These are phyloP conservation scores for Leptobrachium leishanense DNA, from an alignment of 2,113 vertebrate genomes.

Conservation along the genomic window DNA sequence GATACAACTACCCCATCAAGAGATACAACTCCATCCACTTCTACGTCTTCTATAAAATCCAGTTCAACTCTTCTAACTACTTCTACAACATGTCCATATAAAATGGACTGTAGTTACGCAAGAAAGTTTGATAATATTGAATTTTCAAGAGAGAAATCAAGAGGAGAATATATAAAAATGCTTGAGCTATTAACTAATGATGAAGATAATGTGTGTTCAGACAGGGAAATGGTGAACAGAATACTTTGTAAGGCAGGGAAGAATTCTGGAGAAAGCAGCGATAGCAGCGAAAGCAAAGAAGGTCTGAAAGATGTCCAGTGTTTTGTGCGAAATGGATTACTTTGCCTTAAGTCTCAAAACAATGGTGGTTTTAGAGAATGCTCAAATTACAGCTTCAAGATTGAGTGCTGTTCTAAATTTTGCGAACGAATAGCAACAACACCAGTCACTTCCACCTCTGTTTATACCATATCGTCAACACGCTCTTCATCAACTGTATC, in stretches of 20 bases:
- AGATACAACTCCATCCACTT: neutral
- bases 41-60: neutral
- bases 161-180: no score
- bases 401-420: neutral
- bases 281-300: accelerated
- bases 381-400: slow-evolving; percentile 2
- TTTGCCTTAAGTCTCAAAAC: neutral
- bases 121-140: neutral
- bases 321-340: neutral
- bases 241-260: no score
- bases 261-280: neutral
- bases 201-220: no score
- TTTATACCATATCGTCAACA: no score
- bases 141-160: no score
- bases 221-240: no score
- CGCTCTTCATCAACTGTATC: neutral
- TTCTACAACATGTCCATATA: neutral
- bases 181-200: no score
- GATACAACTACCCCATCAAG: no score
- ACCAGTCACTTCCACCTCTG: no score
- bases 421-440: neutral
- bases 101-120: neutral
- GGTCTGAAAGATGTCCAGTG: neutral
- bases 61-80: neutral
- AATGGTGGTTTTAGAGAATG: neutral